Evolutionary conservation across 35 echinoderm and acorn worm genomes (phyloP).

Genomic region (Anneissia japonica): DNA sequence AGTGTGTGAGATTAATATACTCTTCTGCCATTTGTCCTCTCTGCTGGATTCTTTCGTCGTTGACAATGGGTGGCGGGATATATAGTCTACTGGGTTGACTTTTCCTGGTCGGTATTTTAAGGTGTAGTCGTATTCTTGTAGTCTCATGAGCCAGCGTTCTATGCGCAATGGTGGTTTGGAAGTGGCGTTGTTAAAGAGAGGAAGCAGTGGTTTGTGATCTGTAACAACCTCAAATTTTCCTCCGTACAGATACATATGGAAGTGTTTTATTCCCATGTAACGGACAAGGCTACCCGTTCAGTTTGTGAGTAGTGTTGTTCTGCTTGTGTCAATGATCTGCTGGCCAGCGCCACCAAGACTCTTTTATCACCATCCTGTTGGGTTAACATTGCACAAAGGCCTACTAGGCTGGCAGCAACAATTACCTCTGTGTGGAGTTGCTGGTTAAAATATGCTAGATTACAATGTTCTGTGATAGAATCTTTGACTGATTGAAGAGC

Average conservation of each 20-base stretch:
- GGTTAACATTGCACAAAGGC: too few species aligned
- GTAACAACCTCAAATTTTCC: constrained; percentile 28
- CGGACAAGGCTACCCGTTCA: constrained; percentile 37
- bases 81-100: constrained; percentile 51
- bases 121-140: constrained; percentile 45
- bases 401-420: constrained; percentile 43
- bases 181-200: constrained; percentile 44
- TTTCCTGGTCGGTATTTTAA: constrained; percentile 36
- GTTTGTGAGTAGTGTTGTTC: constrained; percentile 55
- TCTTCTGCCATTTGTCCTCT: constrained; percentile 25
- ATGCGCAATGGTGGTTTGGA: constrained; percentile 47
- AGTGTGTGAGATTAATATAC: constrained; percentile 20
- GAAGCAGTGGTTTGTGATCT: constrained; percentile 58
- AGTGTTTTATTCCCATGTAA: constrained; percentile 26
- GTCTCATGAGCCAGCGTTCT: constrained; percentile 52
- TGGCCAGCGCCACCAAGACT: too few species aligned
- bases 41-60: neutral
- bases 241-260: constrained; percentile 53
- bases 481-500: neutral
- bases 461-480: constrained; percentile 14
- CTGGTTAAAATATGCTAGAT: constrained; percentile 57
- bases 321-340: too few species aligned
- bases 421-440: constrained; percentile 26
- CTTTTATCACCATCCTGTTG: too few species aligned
- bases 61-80: constrained; percentile 49